phyloP scores from a whole-genome alignment of 2,113 vertebrate genomes.

The Verasper variegatus region DNA sequence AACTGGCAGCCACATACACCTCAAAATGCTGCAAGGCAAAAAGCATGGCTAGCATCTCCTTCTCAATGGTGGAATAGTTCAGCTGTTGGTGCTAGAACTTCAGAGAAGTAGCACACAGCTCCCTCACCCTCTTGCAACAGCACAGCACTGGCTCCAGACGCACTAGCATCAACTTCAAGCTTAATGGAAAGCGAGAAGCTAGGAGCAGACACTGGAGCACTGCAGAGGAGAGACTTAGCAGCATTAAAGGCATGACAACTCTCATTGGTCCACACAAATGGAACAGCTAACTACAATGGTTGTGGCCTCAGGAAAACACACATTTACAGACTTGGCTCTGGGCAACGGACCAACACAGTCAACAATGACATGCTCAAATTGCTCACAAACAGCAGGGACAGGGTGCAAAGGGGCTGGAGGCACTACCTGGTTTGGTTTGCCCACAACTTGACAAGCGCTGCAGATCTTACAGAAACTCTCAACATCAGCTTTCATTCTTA shows the following conservation, averaged over 20 bases:
- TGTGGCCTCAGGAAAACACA: neutral
- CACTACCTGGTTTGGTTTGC: neutral
- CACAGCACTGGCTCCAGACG: neutral
- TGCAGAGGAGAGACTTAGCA: neutral
- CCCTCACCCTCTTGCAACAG: neutral
- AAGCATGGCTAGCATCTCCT: too few relatives aligned
- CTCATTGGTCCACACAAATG: neutral
- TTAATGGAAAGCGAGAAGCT: too few relatives aligned
- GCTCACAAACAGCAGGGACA: neutral
- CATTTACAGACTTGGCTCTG: neutral
- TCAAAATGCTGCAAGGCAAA: too few relatives aligned
- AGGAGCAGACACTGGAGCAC: neutral
- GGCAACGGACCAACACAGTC: constrained; percentile 2
- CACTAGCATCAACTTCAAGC: too few relatives aligned
- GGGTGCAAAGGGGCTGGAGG: neutral
- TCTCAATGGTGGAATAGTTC: neutral
- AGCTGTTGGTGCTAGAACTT: neutral
- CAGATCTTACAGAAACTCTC: neutral
- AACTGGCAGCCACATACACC: too few relatives aligned
- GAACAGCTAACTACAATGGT: neutral
- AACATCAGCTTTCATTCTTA: too few relatives aligned
- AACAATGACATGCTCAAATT: neutral
- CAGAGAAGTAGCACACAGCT: neutral
- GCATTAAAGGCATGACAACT: neutral
- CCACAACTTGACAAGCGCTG: neutral